Base-by-base conservation (phyloP, 2,797 vertebrate species). In the Anisognathus igniventris region DNA sequence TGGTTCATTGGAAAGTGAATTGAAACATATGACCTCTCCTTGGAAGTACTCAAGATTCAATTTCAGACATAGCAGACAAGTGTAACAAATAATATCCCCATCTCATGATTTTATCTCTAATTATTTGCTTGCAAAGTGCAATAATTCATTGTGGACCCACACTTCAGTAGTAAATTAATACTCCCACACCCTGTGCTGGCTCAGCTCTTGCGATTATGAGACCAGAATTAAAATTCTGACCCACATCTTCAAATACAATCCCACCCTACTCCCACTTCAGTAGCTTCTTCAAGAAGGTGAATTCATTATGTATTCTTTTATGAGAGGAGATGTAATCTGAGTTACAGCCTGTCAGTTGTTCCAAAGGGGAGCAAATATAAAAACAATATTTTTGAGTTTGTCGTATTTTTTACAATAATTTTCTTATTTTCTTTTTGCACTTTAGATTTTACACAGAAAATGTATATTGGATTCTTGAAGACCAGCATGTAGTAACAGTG, bases 1-100 rank as follows among this genome's bases (percentile, higher is more conserved):
- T 58, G 19, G 24, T 56, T 51, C 40, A 20, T 37, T 60, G 28
- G 47, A 67, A 79, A 80, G 57, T 22, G 68, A 78, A 53, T 45
- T 79, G 56, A 24, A 81, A 86, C 39, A 40, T 53, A 90, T 8
- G 48, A 75, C 47, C 62, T 66, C 35, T 42, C 27, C 11, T 20
- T 78, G 60, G 24, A 92, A 84, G n/a, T 82, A 31, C 42, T 66
- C n/a, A 79, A 73, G 57, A 79, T 79, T 75, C 42, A 76, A 64
- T 95, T 86, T 90, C 70, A 92, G 65, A 83, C 84, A 50, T 31
- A 56, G 60, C 5, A 86, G 74, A 66, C n/a, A 76, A 56, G 35
- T 42, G 31, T 58, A 86, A 57, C 44, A 84, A 93, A 78, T 18
- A 83, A 60, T 35, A 94, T 37, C 24, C 4, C 5, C 35, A 64